phyloP scores from a whole-genome alignment of 2,113 vertebrate species.

The Callithrix jacchus region DNA sequence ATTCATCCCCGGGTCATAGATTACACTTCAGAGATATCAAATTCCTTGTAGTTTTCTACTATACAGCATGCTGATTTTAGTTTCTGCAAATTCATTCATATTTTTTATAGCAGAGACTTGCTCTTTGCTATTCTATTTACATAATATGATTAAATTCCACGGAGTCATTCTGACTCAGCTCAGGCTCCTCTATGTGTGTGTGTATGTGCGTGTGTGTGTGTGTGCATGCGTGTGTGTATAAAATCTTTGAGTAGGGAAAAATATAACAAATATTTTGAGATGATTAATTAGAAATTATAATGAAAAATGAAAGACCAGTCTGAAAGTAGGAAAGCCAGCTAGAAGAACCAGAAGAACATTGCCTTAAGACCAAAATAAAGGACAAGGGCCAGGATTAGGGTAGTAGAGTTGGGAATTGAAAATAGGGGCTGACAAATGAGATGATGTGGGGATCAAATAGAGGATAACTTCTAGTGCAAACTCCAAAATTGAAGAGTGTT shows the following conservation, averaged over 20 bases:
- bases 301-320: background rate
- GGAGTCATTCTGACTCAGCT: background rate
- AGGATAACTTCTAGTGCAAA: background rate
- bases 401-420: background rate
- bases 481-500: background rate
- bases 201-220: too few relatives aligned
- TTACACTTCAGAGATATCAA: background rate
- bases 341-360: background rate
- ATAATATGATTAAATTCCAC: background rate
- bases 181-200: background rate
- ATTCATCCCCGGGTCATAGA: background rate
- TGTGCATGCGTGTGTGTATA: background rate
- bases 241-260: background rate
- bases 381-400: background rate
- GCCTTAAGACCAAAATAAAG: background rate
- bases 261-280: background rate
- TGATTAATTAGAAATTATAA: background rate
- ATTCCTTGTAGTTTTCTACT: background rate
- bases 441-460: background rate
- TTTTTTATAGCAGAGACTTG: background rate
- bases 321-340: background rate
- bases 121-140: background rate
- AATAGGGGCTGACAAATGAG: background rate
- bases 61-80: background rate
- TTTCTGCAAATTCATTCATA: background rate